Base-by-base conservation (phyloP, 2,113 vertebrate genomes). In the Turnix velox region DNA sequence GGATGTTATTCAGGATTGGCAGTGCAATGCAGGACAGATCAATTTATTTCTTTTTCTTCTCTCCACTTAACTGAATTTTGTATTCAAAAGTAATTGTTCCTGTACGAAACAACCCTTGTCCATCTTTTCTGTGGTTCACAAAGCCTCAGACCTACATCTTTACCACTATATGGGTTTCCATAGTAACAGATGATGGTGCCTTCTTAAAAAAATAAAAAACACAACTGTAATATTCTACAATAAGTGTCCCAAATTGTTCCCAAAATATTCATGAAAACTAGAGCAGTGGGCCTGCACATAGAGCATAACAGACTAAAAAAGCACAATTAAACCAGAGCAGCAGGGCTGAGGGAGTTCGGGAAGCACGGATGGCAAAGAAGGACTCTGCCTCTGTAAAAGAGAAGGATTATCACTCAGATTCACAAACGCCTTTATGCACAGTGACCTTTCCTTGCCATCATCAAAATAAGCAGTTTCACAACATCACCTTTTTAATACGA, bases 81-180 rank as follows among this genome's bases (percentile, higher is more conserved):
- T 72, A 85, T 31, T 72, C 63, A 78, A 73, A 85, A 96, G 88
- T 92, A 93, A 81, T 87, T 77, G 83, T 55, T 93, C 66, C 92
- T 66, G 12, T 76, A 89, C 92, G 79, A 71, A 95, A 85, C 61
- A 51, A 46, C 74, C 86, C 80, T 35, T 23, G 51, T 43, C 65
- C 79, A 0, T 61, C 78, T 46, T 73, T 81, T 95, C 91, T 8
- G 20, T 90, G 95, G 96, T 95, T 96, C 86, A 92, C 82, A 96
- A 95, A 97, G 67, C 74, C 77, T 72, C 89, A 92, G 91, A 93
- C 94, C 94, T 88, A 90, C 91, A 93, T 91, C 81, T 90, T 75
- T 66, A 92, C 93, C 92, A 88, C 80, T 80, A 61, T 90, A 90
- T n/a, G 5, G 66, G 97, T 98, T 98, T 96, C 97, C 96, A 97